Conservation (phyloP, 2,797 vertebrate genomes). For the Novumbra hubbsi region DNA sequence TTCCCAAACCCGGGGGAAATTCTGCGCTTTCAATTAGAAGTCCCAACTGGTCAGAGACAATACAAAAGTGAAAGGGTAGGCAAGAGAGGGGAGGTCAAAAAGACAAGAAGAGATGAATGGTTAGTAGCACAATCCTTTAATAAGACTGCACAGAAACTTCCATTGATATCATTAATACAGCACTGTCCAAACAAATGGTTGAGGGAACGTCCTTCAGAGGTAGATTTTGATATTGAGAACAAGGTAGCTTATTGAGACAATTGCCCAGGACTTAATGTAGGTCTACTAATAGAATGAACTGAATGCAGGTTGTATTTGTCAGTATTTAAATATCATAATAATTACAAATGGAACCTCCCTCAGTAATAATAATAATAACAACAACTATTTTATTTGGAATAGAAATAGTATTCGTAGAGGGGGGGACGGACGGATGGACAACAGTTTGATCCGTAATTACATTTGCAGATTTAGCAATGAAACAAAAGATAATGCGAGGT, state of each 20-base stretch:
- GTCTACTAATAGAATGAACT: background rate
- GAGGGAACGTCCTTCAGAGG: slow-evolving; percentile 3
- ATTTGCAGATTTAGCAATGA: background rate
- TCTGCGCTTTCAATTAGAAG: slow-evolving; percentile 51
- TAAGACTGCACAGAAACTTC: background rate
- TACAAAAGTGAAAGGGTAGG: background rate
- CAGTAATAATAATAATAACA: background rate
- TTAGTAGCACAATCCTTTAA: background rate
- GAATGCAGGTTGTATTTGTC: background rate
- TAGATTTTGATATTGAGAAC: background rate
- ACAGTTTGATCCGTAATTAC: background rate
- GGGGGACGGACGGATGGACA: background rate
- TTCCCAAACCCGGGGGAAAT: slow-evolving; percentile 46
- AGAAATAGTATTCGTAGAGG: background rate
- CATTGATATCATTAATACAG: background rate
- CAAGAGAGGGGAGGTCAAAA: background rate
- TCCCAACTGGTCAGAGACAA: slow-evolving; percentile 41
- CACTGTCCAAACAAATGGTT: background rate
- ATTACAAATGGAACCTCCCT: background rate
- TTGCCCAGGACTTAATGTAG: background rate
- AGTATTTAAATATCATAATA: background rate
- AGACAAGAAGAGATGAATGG: background rate
- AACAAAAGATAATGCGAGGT: background rate
- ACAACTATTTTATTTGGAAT: background rate
- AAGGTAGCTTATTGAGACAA: background rate